Conservation (phyloP, 2,113 vertebrate species). For the Amazona vittata region DNA sequence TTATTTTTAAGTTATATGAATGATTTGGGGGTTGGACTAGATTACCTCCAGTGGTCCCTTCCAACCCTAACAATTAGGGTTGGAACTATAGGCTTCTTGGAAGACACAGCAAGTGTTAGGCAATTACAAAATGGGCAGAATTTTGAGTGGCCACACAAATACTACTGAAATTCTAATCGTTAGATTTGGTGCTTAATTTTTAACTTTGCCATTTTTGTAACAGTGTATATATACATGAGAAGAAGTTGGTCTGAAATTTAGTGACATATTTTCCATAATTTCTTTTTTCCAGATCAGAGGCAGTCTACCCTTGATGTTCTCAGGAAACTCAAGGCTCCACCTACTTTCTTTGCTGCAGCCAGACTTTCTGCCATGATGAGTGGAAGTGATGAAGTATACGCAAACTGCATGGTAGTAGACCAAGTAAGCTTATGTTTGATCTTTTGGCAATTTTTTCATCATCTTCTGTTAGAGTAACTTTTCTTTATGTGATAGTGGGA, state of each 20-base stretch:
- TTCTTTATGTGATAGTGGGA: not conserved
- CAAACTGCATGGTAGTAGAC: slow-evolving; percentile 87
- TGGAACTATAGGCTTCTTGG: not conserved
- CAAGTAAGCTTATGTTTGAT: slow-evolving; percentile 71
- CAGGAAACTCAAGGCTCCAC: slow-evolving; percentile 64
- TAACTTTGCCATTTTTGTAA: not conserved
- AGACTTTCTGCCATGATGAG: slow-evolving; percentile 73
- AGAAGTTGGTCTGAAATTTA: not conserved
- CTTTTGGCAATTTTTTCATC: not conserved
- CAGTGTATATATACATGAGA: not conserved
- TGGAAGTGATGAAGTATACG: slow-evolving; percentile 79
- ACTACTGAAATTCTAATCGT: not conserved
- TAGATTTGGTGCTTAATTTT: not conserved
- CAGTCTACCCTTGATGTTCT: slow-evolving; percentile 67
- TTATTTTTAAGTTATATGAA: not conserved
- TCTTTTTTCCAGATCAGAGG: slow-evolving; percentile 73
- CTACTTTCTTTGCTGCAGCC: slow-evolving; percentile 64
- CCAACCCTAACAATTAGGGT: not conserved
- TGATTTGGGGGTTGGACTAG: not conserved
- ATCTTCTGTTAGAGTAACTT: not conserved
- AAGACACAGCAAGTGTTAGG: not conserved
- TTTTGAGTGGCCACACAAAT: not conserved
- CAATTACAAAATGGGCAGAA: not conserved
- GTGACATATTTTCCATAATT: not conserved
- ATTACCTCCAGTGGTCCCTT: not conserved